A percentile compares a stretch with the other conserved stretches of the same genome.
phyloP scores from a whole-genome alignment of 2,888 invertebrate genomes.

The Cantharis flavilabris region DNA sequence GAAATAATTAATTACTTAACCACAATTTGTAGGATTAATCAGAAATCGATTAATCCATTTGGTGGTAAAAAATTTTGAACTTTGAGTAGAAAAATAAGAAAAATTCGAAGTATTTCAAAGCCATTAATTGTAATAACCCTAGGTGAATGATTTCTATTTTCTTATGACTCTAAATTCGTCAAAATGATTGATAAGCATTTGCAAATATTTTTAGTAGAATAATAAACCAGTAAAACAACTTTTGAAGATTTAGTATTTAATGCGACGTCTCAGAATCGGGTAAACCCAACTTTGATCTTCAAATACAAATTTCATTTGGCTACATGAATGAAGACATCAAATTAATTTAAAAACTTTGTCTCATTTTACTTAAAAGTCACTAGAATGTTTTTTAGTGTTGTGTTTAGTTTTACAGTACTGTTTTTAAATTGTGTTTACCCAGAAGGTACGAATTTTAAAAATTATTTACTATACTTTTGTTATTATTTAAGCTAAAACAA shows the following conservation, averaged over 20 bases:
- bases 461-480: neutral
- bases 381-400: neutral
- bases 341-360: neutral
- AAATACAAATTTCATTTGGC: neutral
- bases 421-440: neutral
- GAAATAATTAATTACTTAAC: neutral
- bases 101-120: neutral
- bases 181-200: neutral
- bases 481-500: neutral
- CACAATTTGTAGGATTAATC: neutral
- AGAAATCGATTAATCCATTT: neutral
- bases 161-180: neutral
- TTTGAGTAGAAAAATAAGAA: neutral
- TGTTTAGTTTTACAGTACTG: neutral
- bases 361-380: neutral
- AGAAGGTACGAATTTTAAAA: neutral
- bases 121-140: neutral
- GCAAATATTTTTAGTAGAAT: neutral
- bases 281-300: slow-evolving; percentile 18
- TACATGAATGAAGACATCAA: neutral
- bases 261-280: slow-evolving; percentile 24
- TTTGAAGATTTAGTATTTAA: slow-evolving; percentile 10
- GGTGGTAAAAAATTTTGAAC: neutral
- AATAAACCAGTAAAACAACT: slow-evolving; percentile 3
- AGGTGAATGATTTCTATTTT: neutral